Conservation (phyloP, 2,888 invertebrate species). For the Unio delphinus region DNA sequence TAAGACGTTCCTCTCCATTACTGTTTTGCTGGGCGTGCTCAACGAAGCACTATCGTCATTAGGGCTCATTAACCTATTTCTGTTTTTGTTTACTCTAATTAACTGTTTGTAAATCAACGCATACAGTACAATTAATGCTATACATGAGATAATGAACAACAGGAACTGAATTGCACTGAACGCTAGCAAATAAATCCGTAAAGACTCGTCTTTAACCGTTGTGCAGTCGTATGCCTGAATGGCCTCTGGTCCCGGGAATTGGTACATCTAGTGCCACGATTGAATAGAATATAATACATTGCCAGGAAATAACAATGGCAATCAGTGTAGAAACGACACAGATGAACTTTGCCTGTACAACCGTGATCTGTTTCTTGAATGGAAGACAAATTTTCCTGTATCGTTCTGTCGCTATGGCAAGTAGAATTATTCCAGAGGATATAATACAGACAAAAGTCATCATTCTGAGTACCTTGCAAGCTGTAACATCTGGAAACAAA, state of each 20-base stretch:
- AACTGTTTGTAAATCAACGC: too few species aligned
- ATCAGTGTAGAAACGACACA: too few species aligned
- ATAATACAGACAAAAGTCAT: constrained; percentile 39
- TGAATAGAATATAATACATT: constrained; percentile 31
- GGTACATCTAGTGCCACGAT: constrained; percentile 19
- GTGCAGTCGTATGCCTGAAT: too few species aligned
- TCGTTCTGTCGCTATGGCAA: constrained; percentile 49
- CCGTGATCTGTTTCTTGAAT: too few species aligned
- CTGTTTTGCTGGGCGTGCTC: too few species aligned
- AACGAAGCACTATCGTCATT: too few species aligned
- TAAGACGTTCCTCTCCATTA: too few species aligned
- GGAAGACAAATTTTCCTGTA: constrained; percentile 15
- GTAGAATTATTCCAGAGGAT: constrained; percentile 40
- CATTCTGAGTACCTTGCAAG: constrained; percentile 23
- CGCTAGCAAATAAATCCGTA: constrained; percentile 21
- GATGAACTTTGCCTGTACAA: too few species aligned
- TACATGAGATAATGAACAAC: constrained; percentile 21
- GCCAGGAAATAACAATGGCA: constrained; percentile 20
- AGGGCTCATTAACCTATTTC: neutral
- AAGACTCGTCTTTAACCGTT: constrained; percentile 18
- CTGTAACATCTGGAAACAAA: too few species aligned
- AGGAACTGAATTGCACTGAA: constrained; percentile 23
- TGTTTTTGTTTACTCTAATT: too few species aligned
- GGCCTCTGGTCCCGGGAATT: constrained; percentile 12
- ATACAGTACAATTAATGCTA: constrained; percentile 12